Evolutionary conservation across 2,113 vertebrate species (phyloP), one percentile per base, ranked within the genome.

Genomic region (Macquaria ambigua): DNA sequence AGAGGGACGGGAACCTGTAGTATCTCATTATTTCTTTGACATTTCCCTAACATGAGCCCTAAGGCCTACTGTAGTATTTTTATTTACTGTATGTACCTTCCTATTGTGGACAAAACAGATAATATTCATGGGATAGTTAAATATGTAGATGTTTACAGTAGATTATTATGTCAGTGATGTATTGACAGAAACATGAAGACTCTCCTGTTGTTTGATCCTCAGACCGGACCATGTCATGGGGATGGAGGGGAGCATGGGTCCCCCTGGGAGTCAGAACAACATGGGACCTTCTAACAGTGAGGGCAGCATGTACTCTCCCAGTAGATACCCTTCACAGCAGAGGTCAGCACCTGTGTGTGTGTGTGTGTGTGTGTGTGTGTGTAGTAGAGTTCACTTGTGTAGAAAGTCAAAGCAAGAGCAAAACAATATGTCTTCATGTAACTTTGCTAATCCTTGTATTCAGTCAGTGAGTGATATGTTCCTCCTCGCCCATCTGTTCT

Each of bases 221-320:
- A 97, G 96, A 93, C 93, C 82, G 0, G 96, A 97, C 87, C 96
- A 97, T 89, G 94, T 94, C 77, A 95, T 97, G 92, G 96, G 96
- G 87, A 94, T 95, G 94, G 96, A 97, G 76, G 94, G 93, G 59
- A 94, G 89, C 85, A 93, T 96, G 95, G 93, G 93, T 34, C 95
- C 95, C 20, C 93, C 89, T 77, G 95, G 94, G 15, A 92, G 92
- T 94, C 96, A 96, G 91, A 96, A 94, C 90, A 96, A 89, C 86
- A 91, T 93, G 94, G 94, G 96, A 76, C 95, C 96, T 92, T 95
- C 95, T 75, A 96, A 94, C 92, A 96, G 86, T 87, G 96, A 97
- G 90, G 93, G 96, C 86, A 96, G 92, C 94, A 92, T 96, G 93
- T 96, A 90, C 85, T 94, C 95, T 69, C 91, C 94, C 91, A 96